A percentile compares a stretch with the other conserved stretches of the same genome.
Evolutionary conservation across 1,140 invertebrate species (phyloP).

Genomic region (Trigoniulus corallinus): DNA sequence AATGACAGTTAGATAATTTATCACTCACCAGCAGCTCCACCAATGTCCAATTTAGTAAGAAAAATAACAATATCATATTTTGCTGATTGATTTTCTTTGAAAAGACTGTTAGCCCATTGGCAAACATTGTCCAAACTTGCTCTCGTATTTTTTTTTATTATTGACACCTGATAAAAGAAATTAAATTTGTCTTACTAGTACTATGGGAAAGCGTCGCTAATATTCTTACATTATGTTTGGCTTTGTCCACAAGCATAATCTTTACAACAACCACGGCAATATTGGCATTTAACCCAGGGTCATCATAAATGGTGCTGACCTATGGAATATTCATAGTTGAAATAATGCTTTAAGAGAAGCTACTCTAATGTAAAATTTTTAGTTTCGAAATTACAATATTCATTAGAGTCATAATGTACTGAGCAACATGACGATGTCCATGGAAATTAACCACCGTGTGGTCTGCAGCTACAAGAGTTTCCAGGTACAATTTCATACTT

Average conservation of each 20-base stretch:
- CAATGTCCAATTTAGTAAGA: slow-evolving; percentile 50
- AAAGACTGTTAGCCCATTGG: slow-evolving; percentile 43
- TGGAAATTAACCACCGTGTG: slow-evolving; percentile 50
- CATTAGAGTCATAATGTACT: slow-evolving; percentile 53
- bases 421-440: slow-evolving; percentile 40
- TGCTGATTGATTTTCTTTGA: slow-evolving; percentile 26
- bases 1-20: not conserved
- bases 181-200: not conserved
- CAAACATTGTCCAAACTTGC: slow-evolving; percentile 56
- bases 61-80: slow-evolving; percentile 53
- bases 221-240: slow-evolving; percentile 6
- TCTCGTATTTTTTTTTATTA: slow-evolving; percentile 44
- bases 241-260: slow-evolving; percentile 37
- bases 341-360: too few species aligned
- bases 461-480: slow-evolving; percentile 49
- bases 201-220: not conserved
- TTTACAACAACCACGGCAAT: slow-evolving; percentile 44
- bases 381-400: slow-evolving; percentile 66
- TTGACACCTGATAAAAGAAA: slow-evolving; percentile 18
- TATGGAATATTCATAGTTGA: slow-evolving; percentile 25
- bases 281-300: slow-evolving; percentile 45
- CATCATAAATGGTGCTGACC: slow-evolving; percentile 53
- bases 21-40: slow-evolving; percentile 41
- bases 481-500: slow-evolving; percentile 24
- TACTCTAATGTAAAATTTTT: too few species aligned